Base-by-base conservation (phyloP, 2,888 invertebrate species). In the Thecophora atra region DNA sequence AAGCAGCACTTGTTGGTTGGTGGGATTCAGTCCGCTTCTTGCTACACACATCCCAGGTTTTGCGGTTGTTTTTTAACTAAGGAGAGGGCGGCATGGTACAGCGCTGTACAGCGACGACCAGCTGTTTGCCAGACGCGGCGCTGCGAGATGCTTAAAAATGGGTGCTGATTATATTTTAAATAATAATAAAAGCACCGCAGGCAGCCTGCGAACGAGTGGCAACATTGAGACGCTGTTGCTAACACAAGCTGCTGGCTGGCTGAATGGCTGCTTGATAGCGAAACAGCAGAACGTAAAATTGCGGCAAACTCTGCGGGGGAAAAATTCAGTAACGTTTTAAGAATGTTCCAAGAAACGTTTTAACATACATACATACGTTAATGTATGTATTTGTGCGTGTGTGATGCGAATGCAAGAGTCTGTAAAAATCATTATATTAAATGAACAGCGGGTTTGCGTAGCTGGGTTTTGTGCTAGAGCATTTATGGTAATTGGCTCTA, bases 401-500 rank as follows among this genome's bases (percentile, higher is more conserved):
- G 51, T 67, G 37, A 52, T 26, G 21, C 66, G 66, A 24, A 26
- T 68, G 71, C 71, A 72, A 73, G 74, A 76, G 73, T 54, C 72
- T 72, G 54, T 72, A 73, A 70, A 76, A 71, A 74, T 71, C 76
- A 76, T 73, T 74, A 74, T 74, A 76, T 74, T 76, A 76, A 62
- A 51, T 51, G 19, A 13, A 54, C 13, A 54, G 54, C 13, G 21
- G 19, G 24, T 24, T 11, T 54, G 8, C 19, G 1, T 24, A 58
- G 58, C 8, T 15, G 26, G n/a, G 24, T 58, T 58, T 58, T 6
- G 28, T 11, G 47, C 44, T n/a, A 21, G 63, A 21, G 5, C 42
- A 19, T 47, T 64, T 64, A n/a, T n/a, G n/a, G n/a, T n/a, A 47
- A 64, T 47, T 64, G 64, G 64, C 64, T 64, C 26, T 15, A 64